phyloP scores from a whole-genome alignment of 2,888 invertebrate species.

The Drosophila eohydei region DNA sequence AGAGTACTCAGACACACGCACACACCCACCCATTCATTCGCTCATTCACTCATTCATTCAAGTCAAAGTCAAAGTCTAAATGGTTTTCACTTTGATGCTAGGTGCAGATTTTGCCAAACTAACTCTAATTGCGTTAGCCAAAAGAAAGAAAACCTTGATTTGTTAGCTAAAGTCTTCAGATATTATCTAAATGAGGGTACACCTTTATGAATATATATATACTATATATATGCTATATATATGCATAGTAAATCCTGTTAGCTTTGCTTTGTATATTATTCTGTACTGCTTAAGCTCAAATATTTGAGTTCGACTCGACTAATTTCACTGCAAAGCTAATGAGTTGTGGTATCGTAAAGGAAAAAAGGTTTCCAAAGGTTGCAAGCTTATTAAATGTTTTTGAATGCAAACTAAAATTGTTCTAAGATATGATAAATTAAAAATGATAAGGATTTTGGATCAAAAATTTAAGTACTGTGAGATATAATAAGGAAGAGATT shows the following conservation, averaged over 20 bases:
- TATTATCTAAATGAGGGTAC: not conserved
- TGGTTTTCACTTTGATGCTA: slow-evolving; percentile 24
- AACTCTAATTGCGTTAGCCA: slow-evolving; percentile 45
- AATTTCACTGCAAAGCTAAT: not conserved
- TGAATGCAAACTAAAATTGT: too few species aligned
- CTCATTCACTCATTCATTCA: slow-evolving; percentile 6
- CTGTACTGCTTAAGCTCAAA: not conserved
- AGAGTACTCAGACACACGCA: slow-evolving; percentile 11
- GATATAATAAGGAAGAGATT: too few species aligned
- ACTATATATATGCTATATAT: not conserved
- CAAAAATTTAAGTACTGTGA: too few species aligned
- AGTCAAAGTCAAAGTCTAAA: slow-evolving; percentile 21
- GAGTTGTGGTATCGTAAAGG: not conserved
- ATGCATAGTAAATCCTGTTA: too few species aligned
- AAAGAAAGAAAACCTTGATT: slow-evolving; percentile 7
- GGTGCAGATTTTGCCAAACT: slow-evolving; percentile 55
- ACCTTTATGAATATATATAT: not conserved
- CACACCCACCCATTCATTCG: slow-evolving; percentile 25
- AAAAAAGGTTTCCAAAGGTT: too few species aligned
- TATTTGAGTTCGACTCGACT: not conserved
- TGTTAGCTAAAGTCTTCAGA: not conserved
- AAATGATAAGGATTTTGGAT: too few species aligned
- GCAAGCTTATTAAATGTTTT: too few species aligned
- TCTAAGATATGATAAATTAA: too few species aligned
- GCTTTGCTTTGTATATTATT: not conserved